Evolutionary conservation across 2,888 invertebrate genomes (phyloP).

Genomic region (Macropis europaea): DNA sequence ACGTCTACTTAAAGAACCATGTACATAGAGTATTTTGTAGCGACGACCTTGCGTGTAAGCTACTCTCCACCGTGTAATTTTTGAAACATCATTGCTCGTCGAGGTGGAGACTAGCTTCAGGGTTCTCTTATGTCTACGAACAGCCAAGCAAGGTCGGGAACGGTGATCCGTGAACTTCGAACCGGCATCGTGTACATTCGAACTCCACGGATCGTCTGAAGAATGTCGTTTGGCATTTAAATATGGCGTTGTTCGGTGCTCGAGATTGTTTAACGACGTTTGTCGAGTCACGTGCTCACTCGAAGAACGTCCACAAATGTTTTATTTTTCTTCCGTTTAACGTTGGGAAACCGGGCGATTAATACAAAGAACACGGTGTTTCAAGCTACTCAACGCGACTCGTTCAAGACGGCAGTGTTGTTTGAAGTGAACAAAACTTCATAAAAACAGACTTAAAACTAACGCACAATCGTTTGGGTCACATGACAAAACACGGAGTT

Average conservation of each 20-base stretch:
- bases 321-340: not conserved
- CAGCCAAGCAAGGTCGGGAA: constrained; percentile 27
- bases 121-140: not conserved
- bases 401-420: constrained; percentile 23
- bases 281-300: not conserved
- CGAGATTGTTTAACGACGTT: constrained; percentile 24
- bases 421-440: constrained; percentile 9
- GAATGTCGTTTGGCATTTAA: constrained; percentile 67
- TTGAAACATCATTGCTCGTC: not conserved
- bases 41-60: constrained; percentile 27
- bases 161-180: constrained; percentile 19
- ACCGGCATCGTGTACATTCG: not conserved
- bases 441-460: not conserved
- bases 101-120: constrained; percentile 15
- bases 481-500: not conserved
- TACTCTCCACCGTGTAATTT: not conserved
- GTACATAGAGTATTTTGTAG: constrained; percentile 58
- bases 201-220: constrained; percentile 17
- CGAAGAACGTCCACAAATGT: not conserved
- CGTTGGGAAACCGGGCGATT: constrained; percentile 1
- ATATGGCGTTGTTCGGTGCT: constrained; percentile 65
- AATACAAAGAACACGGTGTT: not conserved
- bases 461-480: not conserved
- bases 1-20: constrained; percentile 65
- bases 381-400: not conserved